Evolutionary conservation across 2,797 vertebrate species (phyloP).

Genomic region (Typhlichthys subterraneus): DNA sequence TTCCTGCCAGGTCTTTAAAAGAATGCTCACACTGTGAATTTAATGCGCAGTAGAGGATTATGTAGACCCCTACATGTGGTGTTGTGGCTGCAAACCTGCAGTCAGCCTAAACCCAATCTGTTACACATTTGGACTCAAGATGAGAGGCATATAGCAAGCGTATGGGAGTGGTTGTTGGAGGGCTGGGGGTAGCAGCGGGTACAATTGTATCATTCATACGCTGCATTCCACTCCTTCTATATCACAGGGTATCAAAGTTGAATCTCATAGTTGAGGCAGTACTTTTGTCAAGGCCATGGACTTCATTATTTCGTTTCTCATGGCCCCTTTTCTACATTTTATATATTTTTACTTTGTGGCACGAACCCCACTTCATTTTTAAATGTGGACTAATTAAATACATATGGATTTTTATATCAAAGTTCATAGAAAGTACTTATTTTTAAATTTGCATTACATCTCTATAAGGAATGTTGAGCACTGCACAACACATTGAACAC

Average conservation of each 20-base stretch:
- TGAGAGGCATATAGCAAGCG: slow-evolving; percentile 45
- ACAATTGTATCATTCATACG: slow-evolving; percentile 36
- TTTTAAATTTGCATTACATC: slow-evolving; percentile 70
- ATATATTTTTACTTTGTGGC: slow-evolving; percentile 69
- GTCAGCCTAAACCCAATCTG: slow-evolving; percentile 81
- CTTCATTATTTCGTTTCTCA: slow-evolving; percentile 21
- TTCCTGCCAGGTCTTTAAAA: slow-evolving; percentile 75
- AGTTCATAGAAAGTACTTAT: slow-evolving; percentile 70
- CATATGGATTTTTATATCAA: slow-evolving; percentile 77
- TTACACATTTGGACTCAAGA: slow-evolving; percentile 75
- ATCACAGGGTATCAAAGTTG: slow-evolving; percentile 58
- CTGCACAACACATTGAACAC: slow-evolving; percentile 57
- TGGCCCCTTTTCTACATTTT: slow-evolving; percentile 43
- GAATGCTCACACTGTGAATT: slow-evolving; percentile 70
- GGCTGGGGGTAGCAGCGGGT: slow-evolving; percentile 8
- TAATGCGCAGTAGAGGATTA: slow-evolving; percentile 77
- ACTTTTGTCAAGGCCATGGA: slow-evolving; percentile 53
- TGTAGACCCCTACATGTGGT: slow-evolving; percentile 74
- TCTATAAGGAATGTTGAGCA: slow-evolving; percentile 71
- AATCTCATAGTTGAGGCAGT: slow-evolving; percentile 46
- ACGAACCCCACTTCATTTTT: slow-evolving; percentile 62
- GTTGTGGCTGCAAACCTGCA: slow-evolving; percentile 82
- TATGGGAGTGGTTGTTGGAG: slow-evolving; percentile 24
- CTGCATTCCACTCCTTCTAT: slow-evolving; percentile 62
- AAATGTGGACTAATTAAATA: slow-evolving; percentile 78